phyloP scores from a whole-genome alignment of 2,113 vertebrate genomes.

The Erythrolamprus reginae region DNA sequence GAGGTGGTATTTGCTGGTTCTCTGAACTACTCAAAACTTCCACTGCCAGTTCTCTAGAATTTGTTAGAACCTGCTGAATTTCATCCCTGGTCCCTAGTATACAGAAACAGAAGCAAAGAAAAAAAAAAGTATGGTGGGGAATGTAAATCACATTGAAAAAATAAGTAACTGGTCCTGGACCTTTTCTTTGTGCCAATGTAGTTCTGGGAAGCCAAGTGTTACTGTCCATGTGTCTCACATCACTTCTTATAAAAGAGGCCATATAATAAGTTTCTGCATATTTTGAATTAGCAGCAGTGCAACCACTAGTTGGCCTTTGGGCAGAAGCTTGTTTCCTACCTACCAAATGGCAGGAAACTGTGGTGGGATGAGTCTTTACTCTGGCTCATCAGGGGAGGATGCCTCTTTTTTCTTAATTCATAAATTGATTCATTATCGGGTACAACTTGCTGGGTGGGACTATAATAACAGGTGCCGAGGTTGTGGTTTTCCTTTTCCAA shows the following conservation, averaged over 20 bases:
- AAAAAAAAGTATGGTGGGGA: neutral
- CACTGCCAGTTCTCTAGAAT: no score
- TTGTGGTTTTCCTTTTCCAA: neutral
- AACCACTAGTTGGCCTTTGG: neutral
- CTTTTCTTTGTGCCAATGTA: neutral
- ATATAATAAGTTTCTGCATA: neutral
- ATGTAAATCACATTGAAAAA: neutral
- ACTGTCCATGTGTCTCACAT: neutral
- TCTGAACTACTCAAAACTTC: no score
- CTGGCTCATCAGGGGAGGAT: neutral
- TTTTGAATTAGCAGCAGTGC: neutral
- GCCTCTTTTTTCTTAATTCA: neutral
- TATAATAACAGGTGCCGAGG: neutral
- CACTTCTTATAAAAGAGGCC: neutral
- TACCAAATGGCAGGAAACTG: neutral
- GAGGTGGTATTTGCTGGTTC: no score
- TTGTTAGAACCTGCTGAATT: no score
- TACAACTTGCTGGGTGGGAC: neutral
- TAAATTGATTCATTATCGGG: neutral
- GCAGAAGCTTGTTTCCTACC: neutral
- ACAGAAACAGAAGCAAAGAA: neutral
- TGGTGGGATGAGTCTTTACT: neutral
- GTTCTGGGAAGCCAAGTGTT: neutral
- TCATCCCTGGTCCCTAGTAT: neutral
- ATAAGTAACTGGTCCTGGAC: neutral